phyloP scores from a whole-genome alignment of 2,888 invertebrate genomes.

The Euspilapteryx auroguttella region DNA sequence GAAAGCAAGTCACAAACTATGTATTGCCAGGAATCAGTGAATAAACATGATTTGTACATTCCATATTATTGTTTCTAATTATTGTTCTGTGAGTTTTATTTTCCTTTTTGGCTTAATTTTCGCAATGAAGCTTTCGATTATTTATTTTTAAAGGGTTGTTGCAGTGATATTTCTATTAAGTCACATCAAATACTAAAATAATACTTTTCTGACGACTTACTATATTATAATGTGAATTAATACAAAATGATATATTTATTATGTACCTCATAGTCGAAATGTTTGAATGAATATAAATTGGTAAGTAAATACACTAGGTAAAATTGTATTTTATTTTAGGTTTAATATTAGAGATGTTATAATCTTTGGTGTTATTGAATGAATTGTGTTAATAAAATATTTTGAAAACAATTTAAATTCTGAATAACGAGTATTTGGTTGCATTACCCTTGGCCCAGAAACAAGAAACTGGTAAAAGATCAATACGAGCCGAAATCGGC shows the following conservation, averaged over 20 bases:
- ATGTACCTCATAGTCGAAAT: constrained; percentile 57
- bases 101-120: constrained; percentile 43
- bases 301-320: constrained; percentile 53
- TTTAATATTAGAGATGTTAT: constrained; percentile 63
- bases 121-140: too few species aligned
- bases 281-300: constrained; percentile 60
- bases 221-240: constrained; percentile 18
- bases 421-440: too few species aligned
- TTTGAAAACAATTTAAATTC: constrained; percentile 56
- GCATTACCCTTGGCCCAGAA: too few species aligned
- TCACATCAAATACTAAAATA: too few species aligned
- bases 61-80: constrained; percentile 72
- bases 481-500: too few species aligned
- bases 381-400: constrained; percentile 65
- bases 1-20: constrained; percentile 46
- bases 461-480: too few species aligned
- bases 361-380: constrained; percentile 64
- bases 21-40: constrained; percentile 67
- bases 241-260: constrained; percentile 26
- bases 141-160: too few species aligned
- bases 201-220: constrained; percentile 46
- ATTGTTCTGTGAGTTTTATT: constrained; percentile 54
- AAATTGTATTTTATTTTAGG: constrained; percentile 60
- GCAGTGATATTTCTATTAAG: too few species aligned
- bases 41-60: constrained; percentile 80